Conservation (phyloP, 2,113 vertebrate species). For the Phaethornis superciliosus region DNA sequence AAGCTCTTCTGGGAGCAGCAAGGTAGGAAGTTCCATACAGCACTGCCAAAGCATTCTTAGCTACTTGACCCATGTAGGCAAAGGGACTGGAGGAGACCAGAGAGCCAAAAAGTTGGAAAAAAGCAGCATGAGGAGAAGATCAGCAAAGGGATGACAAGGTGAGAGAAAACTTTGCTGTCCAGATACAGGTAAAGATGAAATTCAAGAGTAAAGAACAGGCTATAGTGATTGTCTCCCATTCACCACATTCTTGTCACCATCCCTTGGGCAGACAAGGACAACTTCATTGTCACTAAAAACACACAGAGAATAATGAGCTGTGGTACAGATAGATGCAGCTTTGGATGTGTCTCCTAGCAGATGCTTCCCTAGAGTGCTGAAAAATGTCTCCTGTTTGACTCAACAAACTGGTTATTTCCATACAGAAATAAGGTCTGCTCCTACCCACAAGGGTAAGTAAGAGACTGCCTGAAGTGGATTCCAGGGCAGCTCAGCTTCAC, state of each 20-base stretch:
- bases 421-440: not conserved
- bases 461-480: not conserved
- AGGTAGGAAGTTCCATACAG: not conserved
- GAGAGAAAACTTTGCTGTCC: not conserved
- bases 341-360: not conserved
- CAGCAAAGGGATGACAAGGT: not conserved
- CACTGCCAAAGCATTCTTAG: not conserved
- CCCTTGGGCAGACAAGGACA: not conserved
- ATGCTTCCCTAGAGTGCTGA: not conserved
- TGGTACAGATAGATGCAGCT: not conserved
- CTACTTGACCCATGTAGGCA: rapidly evolving
- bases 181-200: not conserved
- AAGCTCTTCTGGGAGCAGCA: not conserved
- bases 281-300: not conserved
- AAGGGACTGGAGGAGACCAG: not conserved
- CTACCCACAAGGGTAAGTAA: rapidly evolving
- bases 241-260: rapidly evolving
- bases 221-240: rapidly evolving
- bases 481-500: not conserved
- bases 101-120: not conserved
- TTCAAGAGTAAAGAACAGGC: not conserved
- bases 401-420: not conserved
- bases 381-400: not conserved
- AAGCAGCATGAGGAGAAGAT: not conserved
- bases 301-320: not conserved